Evolutionary conservation across 2,888 invertebrate genomes (phyloP).

Genomic region (Watsonalla cultraria): DNA sequence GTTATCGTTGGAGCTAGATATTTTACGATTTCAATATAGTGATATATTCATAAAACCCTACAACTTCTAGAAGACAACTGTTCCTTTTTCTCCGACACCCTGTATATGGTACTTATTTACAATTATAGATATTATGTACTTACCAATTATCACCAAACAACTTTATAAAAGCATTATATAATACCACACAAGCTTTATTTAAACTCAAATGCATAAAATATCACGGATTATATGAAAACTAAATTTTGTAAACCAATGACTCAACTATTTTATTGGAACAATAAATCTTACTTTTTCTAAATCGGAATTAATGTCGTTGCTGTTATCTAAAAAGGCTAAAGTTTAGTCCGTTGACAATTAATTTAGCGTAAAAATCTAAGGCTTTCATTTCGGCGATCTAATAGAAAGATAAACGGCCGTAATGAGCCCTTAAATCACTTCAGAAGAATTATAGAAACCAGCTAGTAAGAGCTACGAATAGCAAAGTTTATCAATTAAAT

Average conservation of each 20-base stretch:
- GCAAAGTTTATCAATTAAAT: not conserved
- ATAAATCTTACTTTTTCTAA: not conserved
- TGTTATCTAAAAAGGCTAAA: not conserved
- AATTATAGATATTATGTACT: too few relatives aligned
- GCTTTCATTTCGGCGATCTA: not conserved
- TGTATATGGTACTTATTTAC: too few relatives aligned
- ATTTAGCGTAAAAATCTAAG: not conserved
- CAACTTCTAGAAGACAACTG: too few relatives aligned
- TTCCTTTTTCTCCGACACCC: too few relatives aligned
- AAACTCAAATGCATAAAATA: too few relatives aligned
- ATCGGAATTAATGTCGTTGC: not conserved
- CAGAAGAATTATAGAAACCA: conserved; percentile 10
- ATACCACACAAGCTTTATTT: too few relatives aligned
- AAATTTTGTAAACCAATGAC: not conserved
- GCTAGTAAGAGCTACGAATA: not conserved
- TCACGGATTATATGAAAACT: not conserved
- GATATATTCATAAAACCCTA: too few relatives aligned
- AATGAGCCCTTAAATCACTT: conserved; percentile 23
- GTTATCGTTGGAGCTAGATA: too few relatives aligned
- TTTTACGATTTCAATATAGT: too few relatives aligned
- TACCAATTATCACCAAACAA: too few relatives aligned
- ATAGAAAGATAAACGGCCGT: conserved; percentile 21
- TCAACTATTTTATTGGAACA: not conserved
- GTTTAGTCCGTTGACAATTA: not conserved
- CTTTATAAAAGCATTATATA: too few relatives aligned